A percentile compares a stretch with the other conserved stretches of the same genome.
Evolutionary conservation across 2,113 vertebrate genomes (phyloP).

Genomic region (Cricetomys ansorgei): DNA sequence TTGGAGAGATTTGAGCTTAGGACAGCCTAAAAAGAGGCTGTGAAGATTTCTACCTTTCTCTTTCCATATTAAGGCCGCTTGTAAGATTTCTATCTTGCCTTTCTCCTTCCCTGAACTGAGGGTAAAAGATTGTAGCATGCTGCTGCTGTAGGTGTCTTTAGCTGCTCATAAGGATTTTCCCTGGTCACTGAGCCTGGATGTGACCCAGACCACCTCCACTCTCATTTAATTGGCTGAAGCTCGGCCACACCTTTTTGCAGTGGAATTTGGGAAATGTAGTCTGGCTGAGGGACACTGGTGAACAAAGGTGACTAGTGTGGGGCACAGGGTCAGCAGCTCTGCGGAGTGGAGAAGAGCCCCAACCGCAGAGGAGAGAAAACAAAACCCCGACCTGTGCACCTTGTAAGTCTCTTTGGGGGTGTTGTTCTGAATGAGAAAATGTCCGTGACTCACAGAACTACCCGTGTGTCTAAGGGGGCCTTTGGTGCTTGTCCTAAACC

Average conservation of each 20-base stretch:
- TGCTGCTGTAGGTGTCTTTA: too few species aligned
- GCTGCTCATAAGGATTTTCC: not conserved
- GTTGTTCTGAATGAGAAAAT: not conserved
- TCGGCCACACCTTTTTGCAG: not conserved
- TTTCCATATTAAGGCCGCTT: too few species aligned
- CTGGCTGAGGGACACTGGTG: not conserved
- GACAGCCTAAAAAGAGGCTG: too few species aligned
- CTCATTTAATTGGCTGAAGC: not conserved
- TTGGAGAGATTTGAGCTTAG: too few species aligned
- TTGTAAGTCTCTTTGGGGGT: not conserved
- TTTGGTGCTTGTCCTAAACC: not conserved
- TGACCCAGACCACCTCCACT: not conserved
- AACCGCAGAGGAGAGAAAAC: not conserved
- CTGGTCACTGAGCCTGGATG: not conserved
- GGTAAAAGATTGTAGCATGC: too few species aligned
- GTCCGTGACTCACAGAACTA: not conserved
- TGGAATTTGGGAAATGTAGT: conserved; percentile 19
- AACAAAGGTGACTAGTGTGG: not conserved
- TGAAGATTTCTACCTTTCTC: too few species aligned
- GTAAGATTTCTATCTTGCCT: too few species aligned
- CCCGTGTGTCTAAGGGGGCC: not conserved
- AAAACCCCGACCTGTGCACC: not conserved
- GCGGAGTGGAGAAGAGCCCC: not conserved
- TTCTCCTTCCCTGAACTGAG: too few species aligned
- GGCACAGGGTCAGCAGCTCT: not conserved